Conservation (phyloP, 2,888 invertebrate species). For the Campoletis raptor region DNA sequence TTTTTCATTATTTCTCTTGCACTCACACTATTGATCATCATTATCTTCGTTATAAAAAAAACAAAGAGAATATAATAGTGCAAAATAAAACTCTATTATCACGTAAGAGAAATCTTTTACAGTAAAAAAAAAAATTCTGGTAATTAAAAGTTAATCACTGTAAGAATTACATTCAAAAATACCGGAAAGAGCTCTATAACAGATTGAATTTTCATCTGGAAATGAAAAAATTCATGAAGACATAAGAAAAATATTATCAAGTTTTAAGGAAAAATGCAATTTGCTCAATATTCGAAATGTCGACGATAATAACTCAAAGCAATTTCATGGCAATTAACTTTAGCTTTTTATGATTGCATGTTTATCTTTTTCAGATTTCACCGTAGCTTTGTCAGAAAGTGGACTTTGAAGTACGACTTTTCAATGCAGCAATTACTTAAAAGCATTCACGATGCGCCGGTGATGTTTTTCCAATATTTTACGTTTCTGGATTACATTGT, state of each 20-base stretch:
- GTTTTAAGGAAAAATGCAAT: not conserved
- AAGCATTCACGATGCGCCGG: not conserved
- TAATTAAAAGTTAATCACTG: not conserved
- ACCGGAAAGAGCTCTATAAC: not conserved
- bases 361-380: not conserved
- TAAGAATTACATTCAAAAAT: not conserved
- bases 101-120: not conserved
- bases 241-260: not conserved
- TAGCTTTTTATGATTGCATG: not conserved
- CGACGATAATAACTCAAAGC: not conserved
- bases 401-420: conserved; percentile 15
- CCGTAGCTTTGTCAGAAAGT: not conserved
- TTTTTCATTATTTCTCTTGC: no score
- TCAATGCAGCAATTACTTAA: conserved; percentile 2
- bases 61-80: not conserved
- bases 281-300: not conserved
- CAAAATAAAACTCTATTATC: not conserved
- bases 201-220: not conserved
- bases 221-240: not conserved
- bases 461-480: conserved; percentile 32
- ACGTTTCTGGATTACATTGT: conserved; percentile 34
- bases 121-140: not conserved
- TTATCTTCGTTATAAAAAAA: not conserved
- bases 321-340: not conserved
- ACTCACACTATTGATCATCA: no score